Conservation (phyloP, 2,113 vertebrate genomes). For the Polypterus senegalus region DNA sequence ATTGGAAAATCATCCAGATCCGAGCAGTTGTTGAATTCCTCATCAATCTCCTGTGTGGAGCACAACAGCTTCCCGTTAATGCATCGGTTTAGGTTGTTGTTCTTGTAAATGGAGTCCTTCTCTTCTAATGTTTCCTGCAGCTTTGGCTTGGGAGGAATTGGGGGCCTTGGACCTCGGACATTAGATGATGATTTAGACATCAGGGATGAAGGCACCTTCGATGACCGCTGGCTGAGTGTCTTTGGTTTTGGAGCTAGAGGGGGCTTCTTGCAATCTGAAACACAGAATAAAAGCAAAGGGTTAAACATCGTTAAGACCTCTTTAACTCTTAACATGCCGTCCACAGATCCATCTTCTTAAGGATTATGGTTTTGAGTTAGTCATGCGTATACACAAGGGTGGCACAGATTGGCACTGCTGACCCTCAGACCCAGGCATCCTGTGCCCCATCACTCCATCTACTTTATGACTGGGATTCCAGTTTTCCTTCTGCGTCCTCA, state of each 20-base stretch:
- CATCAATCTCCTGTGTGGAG: slow-evolving; percentile 37
- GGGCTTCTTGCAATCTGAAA: slow-evolving; percentile 75
- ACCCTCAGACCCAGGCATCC: no score
- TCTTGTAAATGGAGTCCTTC: slow-evolving; percentile 35
- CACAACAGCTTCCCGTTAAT: slow-evolving; percentile 62
- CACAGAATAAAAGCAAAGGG: slow-evolving; percentile 39
- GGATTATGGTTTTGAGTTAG: no score
- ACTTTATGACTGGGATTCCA: no score
- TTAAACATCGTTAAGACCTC: no score
- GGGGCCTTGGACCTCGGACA: slow-evolving; percentile 72
- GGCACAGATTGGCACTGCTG: no score
- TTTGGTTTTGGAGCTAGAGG: slow-evolving; percentile 74
- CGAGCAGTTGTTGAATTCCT: slow-evolving; percentile 26
- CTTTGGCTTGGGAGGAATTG: slow-evolving; percentile 77
- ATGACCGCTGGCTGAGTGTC: slow-evolving; percentile 53
- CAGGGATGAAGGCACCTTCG: slow-evolving; percentile 66
- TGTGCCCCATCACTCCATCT: no score
- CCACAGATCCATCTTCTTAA: no score
- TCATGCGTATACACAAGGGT: no score
- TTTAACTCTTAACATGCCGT: no score
- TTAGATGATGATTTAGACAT: slow-evolving; percentile 55
- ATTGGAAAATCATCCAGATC: slow-evolving; percentile 27
- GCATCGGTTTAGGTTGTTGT: slow-evolving; percentile 47
- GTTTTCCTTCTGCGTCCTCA: no score
- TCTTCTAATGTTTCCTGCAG: slow-evolving; percentile 44